Evolutionary conservation across 2,888 invertebrate genomes (phyloP).

Genomic region (Dasysyrphus albostriatus): DNA sequence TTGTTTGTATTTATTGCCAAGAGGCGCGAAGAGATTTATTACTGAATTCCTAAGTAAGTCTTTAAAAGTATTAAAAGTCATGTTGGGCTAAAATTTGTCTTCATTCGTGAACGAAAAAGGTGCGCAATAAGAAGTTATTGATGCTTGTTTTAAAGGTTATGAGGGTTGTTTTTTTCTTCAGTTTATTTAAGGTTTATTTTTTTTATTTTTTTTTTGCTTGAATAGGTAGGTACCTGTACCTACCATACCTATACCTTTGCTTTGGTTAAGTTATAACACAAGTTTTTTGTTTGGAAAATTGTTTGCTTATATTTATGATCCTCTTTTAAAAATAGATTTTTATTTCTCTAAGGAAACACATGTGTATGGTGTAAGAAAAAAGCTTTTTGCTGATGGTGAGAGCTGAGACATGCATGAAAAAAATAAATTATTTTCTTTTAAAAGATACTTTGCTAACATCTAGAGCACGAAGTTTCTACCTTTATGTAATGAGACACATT

Average conservation of each 20-base stretch:
- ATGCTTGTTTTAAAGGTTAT: slow-evolving; percentile 25
- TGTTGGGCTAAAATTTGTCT: not conserved
- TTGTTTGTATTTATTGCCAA: slow-evolving; percentile 29
- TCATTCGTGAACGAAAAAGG: not conserved
- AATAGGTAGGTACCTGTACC: no score
- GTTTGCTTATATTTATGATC: not conserved
- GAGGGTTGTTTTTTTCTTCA: not conserved
- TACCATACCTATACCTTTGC: not conserved
- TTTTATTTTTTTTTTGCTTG: not conserved
- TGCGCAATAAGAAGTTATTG: not conserved
- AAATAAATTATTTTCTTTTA: not conserved
- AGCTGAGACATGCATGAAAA: not conserved
- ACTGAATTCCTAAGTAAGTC: slow-evolving; percentile 27
- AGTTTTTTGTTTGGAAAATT: not conserved
- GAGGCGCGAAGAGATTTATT: slow-evolving; percentile 37
- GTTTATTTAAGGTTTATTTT: not conserved
- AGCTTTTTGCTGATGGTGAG: not conserved
- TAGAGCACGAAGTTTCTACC: no score
- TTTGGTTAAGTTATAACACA: not conserved
- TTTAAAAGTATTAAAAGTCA: slow-evolving; percentile 41
- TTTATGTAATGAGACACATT: no score
- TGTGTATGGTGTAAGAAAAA: not conserved
- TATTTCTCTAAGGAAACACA: not conserved
- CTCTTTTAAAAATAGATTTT: not conserved
- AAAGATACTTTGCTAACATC: no score